These are phyloP conservation scores for Picus viridis DNA, from an alignment of 2,797 vertebrate species.

Conservation along the genomic window DNA sequence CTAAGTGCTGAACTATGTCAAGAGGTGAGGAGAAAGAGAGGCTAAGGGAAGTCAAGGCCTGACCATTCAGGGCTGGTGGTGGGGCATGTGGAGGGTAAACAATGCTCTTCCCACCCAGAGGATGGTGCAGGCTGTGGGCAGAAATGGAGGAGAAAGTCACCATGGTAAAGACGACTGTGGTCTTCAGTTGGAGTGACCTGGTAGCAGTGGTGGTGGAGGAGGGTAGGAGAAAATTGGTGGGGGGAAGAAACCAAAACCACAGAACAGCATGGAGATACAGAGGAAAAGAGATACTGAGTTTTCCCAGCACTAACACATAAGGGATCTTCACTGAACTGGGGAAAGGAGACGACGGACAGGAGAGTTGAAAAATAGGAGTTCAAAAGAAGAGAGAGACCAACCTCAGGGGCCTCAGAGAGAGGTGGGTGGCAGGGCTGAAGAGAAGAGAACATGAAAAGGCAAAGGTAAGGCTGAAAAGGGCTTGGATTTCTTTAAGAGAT, in stretches of 20 bases:
- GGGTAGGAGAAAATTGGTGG: not conserved
- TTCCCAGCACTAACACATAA: not conserved
- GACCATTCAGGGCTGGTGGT: not conserved
- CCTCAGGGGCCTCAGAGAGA: not conserved
- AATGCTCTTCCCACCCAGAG: not conserved
- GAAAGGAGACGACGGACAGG: not conserved
- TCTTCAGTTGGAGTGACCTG: not conserved
- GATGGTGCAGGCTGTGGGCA: not conserved
- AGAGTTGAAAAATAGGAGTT: not conserved
- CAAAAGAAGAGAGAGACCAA: not conserved
- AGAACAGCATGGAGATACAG: not conserved
- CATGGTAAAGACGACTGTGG: not conserved
- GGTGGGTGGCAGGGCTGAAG: not conserved
- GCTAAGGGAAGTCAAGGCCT: not conserved
- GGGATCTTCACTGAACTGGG: not conserved
- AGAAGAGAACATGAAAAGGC: not conserved
- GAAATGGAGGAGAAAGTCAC: not conserved
- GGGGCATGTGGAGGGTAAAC: not conserved
- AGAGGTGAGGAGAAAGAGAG: not conserved
- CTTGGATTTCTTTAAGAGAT: not conserved
- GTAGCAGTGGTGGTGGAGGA: not conserved
- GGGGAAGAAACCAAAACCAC: rapidly evolving
- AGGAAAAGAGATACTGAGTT: not conserved
- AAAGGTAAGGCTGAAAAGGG: not conserved
- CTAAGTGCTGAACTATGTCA: not conserved